Evolutionary conservation across 30 jellyfish, hydroid and myxozoan species (phyloP).

Genomic region (Aurelia aurita): DNA sequence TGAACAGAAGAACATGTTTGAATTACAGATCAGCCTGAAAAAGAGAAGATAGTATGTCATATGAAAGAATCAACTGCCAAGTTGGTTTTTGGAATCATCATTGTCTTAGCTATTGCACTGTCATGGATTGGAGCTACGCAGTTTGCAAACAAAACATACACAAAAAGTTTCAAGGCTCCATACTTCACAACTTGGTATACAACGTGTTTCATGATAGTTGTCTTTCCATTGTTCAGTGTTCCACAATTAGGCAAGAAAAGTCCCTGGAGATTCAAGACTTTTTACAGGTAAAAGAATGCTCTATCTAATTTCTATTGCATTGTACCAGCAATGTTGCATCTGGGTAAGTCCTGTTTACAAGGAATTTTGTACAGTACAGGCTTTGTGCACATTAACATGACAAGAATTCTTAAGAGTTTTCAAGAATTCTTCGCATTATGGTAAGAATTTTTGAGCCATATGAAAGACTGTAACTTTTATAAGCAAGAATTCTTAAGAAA

Average conservation of each 20-base stretch:
- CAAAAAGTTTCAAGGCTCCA: conserved; percentile 78
- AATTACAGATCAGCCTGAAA: conserved; percentile 24
- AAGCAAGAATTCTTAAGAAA: too few relatives aligned
- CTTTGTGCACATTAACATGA: too few relatives aligned
- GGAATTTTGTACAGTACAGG: too few relatives aligned
- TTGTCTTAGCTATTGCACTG: conserved; percentile 76
- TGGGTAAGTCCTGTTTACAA: too few relatives aligned
- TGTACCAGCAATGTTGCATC: too few relatives aligned
- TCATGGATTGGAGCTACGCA: conserved; percentile 95
- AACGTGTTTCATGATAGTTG: conserved; percentile 72
- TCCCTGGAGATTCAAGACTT: conserved; percentile 80
- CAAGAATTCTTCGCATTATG: too few relatives aligned
- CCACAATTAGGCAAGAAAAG: conserved; percentile 76
- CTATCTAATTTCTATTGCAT: too few relatives aligned
- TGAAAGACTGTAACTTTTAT: too few relatives aligned
- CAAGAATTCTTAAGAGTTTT: too few relatives aligned
- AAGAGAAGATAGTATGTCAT: conserved; percentile 33
- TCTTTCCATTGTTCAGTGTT: conserved; percentile 79
- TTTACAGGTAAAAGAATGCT: conserved; percentile 56
- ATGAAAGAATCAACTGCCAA: conserved; percentile 51
- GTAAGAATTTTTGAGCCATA: too few relatives aligned
- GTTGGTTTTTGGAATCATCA: conserved; percentile 59
- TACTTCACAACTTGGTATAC: conserved; percentile 91
- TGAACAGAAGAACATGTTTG: not conserved
- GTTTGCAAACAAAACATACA: conserved; percentile 80